phyloP scores from a whole-genome alignment of 2,113 vertebrate genomes.

The Sebastes fasciatus region DNA sequence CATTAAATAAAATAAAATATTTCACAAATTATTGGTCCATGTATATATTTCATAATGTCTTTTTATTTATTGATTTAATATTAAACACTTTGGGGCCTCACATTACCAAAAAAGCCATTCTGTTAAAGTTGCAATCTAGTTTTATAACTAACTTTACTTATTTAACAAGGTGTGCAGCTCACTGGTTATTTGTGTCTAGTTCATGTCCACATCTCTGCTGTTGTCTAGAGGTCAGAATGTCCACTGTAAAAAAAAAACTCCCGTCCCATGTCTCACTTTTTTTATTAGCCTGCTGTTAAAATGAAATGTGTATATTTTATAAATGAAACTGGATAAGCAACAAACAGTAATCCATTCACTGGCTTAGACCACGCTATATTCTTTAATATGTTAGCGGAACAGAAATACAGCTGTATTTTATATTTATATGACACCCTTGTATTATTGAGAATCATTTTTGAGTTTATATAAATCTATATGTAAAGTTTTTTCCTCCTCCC shows the following conservation, averaged over 20 bases:
- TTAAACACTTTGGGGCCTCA: not conserved
- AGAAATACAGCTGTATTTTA: constrained; percentile 79
- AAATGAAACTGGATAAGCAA: constrained; percentile 54
- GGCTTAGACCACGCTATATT: constrained; percentile 69
- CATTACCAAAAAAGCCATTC: not conserved
- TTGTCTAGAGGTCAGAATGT: constrained; percentile 3
- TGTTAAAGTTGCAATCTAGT: not conserved
- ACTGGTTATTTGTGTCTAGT: not conserved
- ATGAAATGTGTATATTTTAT: constrained; percentile 71
- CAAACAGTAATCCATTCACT: constrained; percentile 50
- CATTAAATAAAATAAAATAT: not conserved
- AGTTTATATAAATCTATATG: constrained; percentile 83
- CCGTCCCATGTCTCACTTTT: constrained; percentile 33
- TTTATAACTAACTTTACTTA: not conserved
- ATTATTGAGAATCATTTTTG: constrained; percentile 76
- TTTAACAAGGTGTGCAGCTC: not conserved
- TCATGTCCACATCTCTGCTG: constrained; percentile 18
- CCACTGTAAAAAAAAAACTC: constrained; percentile 30
- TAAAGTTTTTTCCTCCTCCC: constrained; percentile 49
- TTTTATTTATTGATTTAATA: constrained; percentile 7
- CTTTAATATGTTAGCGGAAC: constrained; percentile 60
- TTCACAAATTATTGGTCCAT: not conserved
- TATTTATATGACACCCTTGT: constrained; percentile 83
- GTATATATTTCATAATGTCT: not conserved
- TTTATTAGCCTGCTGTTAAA: constrained; percentile 55